Evolutionary conservation across 2,888 invertebrate species (phyloP), one percentile per base, ranked within the genome.

Genomic region (Cataglyphis altisquamis): DNA sequence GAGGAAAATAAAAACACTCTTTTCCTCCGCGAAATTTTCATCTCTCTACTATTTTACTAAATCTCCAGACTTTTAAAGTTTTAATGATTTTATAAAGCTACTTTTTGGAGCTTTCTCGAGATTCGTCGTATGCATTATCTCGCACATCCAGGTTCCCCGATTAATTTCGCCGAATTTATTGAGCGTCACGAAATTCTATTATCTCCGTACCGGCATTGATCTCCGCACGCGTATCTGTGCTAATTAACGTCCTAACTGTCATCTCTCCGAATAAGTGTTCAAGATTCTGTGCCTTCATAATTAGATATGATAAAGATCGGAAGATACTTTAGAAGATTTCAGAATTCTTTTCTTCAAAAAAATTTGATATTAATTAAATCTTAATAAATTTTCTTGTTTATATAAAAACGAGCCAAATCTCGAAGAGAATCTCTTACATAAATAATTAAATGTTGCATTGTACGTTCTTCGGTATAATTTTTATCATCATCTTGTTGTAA

Each of bases 101-200:
- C 10, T 2, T 18, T 29, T 45, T 18, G 21, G 18, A 55, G 39
- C 25, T 45, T 25, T 36, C n/a, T 81, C 39, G 32, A 64, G 78
- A 80, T 41, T 36, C 52, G 25, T 48, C 73, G 60, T 29, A 55
- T 12, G 29, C 29, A 12, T 41, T 10, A 9, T 29, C 39, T 52
- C 21, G 81, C 48, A 80, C 48, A 81, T 64, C 52, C 64, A 60
- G 21, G 15, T 29, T 39, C 15, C 32, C 62, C 41, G 75, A 74
- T 84, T 52, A 83, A 83, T 83, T 83, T 84, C 78, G 70, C 83
- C 82, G 67, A 84, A 68, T 84, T 90, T 83, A 83, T 90, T 86
- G 90, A 89, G 86, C 89, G 81, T 87, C 80, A 25, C 75, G 62
- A 75, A 85, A 70, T 70, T 85, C 67, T 75, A 63, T 85, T 84